A percentile compares a stretch with the other conserved stretches of the same genome.
These are phyloP conservation scores for Potamilus streckersoni DNA, from an alignment of 1,140 invertebrate genomes.

Conservation along the genomic window DNA sequence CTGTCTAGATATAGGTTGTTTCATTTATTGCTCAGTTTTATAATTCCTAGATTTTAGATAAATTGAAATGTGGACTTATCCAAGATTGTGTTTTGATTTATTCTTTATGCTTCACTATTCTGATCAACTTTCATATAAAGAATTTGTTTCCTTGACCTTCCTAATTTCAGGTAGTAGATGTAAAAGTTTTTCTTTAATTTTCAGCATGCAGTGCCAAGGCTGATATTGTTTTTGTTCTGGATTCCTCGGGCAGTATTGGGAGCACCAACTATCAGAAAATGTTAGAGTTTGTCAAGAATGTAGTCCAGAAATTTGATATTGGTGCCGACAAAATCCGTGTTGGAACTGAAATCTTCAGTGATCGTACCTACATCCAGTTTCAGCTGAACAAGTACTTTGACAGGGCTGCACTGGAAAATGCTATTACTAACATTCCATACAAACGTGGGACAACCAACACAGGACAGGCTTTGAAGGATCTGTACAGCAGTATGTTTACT, in stretches of 20 bases:
- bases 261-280: constrained; percentile 46
- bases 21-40: too few relatives aligned
- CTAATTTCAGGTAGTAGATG: too few relatives aligned
- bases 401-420: constrained; percentile 23
- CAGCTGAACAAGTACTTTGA: constrained; percentile 31
- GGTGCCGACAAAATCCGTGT: constrained; percentile 41
- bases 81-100: too few relatives aligned
- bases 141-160: too few relatives aligned
- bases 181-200: too few relatives aligned
- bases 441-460: constrained; percentile 48
- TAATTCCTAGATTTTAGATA: too few relatives aligned
- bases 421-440: constrained; percentile 44
- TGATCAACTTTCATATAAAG: too few relatives aligned
- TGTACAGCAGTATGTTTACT: constrained; percentile 33
- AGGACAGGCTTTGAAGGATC: constrained; percentile 39
- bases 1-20: too few relatives aligned
- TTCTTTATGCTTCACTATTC: too few relatives aligned
- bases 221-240: constrained; percentile 50
- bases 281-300: constrained; percentile 41
- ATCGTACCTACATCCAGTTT: constrained; percentile 37
- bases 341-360: constrained; percentile 44
- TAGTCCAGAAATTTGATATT: constrained; percentile 40
- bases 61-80: too few relatives aligned
- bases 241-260: constrained; percentile 48
- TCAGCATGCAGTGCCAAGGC: constrained; percentile 27